A percentile compares a stretch with the other conserved stretches of the same genome.
These are phyloP conservation scores for Dasypogon diadema DNA, from an alignment of 2,888 invertebrate species.

Conservation along the genomic window DNA sequence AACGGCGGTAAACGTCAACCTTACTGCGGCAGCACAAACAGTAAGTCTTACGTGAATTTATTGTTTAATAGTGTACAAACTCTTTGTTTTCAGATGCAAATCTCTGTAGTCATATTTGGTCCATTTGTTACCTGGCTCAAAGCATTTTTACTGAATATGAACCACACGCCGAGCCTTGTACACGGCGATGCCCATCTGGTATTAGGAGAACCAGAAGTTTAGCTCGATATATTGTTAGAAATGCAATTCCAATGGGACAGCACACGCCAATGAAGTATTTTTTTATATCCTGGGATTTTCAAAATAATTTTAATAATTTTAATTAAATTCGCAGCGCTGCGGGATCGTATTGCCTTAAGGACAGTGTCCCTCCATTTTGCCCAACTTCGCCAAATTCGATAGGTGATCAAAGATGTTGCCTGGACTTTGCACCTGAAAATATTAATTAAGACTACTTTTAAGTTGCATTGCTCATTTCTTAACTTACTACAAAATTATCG, in stretches of 20 bases:
- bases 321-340: slow-evolving; percentile 70
- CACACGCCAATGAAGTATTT: slow-evolving; percentile 77
- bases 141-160: slow-evolving; percentile 74
- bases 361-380: slow-evolving; percentile 78
- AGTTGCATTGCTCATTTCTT: slow-evolving; percentile 11
- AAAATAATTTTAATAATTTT: slow-evolving; percentile 28
- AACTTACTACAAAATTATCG: slow-evolving; percentile 12
- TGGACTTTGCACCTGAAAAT: slow-evolving; percentile 56
- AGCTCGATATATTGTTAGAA: slow-evolving; percentile 69
- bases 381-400: slow-evolving; percentile 70
- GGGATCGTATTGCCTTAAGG: slow-evolving; percentile 79
- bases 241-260: slow-evolving; percentile 77
- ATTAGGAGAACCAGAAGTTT: slow-evolving; percentile 60
- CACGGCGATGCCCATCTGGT: slow-evolving; percentile 78
- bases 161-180: slow-evolving; percentile 77
- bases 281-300: background rate
- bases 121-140: slow-evolving; percentile 84
- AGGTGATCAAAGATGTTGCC: slow-evolving; percentile 78
- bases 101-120: slow-evolving; percentile 84
- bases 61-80: too few species aligned
- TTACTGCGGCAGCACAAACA: slow-evolving; percentile 78
- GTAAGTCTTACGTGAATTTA: slow-evolving; percentile 67
- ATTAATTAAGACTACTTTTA: slow-evolving; percentile 19
- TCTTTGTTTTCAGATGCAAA: slow-evolving; percentile 72
- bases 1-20: slow-evolving; percentile 83